Base-by-base conservation (phyloP, 2,888 invertebrate species). In the Lasioglossum malachurum region DNA sequence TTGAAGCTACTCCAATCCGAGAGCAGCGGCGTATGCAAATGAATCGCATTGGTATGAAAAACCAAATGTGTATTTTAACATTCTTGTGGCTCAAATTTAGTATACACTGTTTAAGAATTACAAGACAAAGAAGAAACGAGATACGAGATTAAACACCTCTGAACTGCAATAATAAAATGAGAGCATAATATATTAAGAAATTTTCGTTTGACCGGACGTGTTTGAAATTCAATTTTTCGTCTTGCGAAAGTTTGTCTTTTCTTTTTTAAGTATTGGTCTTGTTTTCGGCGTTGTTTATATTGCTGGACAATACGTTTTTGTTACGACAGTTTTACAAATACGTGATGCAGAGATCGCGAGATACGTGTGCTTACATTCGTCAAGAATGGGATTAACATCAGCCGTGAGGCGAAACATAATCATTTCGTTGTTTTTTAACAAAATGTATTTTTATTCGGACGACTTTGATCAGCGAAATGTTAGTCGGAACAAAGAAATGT, bases 371-470 rank as follows among this genome's bases (percentile, higher is more conserved):
- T 81, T 64, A 53, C 4, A 41, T 69, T 64, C 73, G 78, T 76
- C 10, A 31, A 27, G 53, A 67, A 31, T 27, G 27, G 64, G 31
- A 38, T 44, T 49, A 73, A 75, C 75, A n/a, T n/a, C 46, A 64
- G 10, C 31, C 57, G 49, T 80, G 41, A 73, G 27, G 74, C 78
- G 53, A 80, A 80, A 38, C 7, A 78, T 10, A 44, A 75, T 69
- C 16, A 14, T 78, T 82, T 82, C 75, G 81, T 67, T 74, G 41
- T 69, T 80, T 82, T 75, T 35, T 78, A 44, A 31, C 44, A 44
- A 82, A 82, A 67, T 67, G 27, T 82, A 78, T 75, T 84, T 87
- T 72, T 27, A 84, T 82, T 83, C 35, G 64, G 41, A 84, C 82
- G 77, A 60, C 73, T 75, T 78, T 84, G 60, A 78, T 75, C 60